phyloP scores from a whole-genome alignment of 2,113 vertebrate species.

The Macquaria australasica region DNA sequence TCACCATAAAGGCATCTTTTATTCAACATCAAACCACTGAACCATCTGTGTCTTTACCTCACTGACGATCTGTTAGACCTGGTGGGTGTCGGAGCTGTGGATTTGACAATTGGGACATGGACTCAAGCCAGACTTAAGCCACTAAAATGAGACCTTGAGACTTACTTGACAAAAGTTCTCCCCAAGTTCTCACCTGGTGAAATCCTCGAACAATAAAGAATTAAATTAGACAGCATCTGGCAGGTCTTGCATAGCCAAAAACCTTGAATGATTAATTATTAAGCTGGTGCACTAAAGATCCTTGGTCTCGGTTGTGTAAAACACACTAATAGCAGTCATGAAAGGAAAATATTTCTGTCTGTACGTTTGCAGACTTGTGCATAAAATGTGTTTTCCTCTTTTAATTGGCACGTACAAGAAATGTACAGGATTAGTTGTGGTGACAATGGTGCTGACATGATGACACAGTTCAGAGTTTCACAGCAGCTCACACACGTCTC shows the following conservation, averaged over 20 bases:
- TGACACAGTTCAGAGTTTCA: conserved; percentile 6
- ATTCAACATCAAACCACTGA: conserved; percentile 22
- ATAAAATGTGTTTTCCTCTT: too few species aligned
- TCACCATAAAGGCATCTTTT: conserved; percentile 5
- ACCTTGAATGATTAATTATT: not conserved
- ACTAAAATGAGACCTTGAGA: not conserved
- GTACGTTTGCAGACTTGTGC: not conserved
- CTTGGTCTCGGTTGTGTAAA: too few species aligned
- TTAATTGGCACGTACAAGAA: conserved; percentile 18
- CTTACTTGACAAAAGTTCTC: not conserved
- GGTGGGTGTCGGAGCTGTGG: not conserved
- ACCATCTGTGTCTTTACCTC: not conserved
- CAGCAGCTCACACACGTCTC: not conserved
- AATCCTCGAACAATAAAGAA: not conserved
- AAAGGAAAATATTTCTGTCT: not conserved
- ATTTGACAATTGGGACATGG: not conserved
- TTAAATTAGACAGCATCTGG: not conserved
- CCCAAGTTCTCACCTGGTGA: not conserved
- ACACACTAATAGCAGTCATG: not conserved
- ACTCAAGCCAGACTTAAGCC: not conserved
- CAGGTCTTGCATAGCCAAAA: not conserved
- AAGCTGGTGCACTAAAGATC: too few species aligned
- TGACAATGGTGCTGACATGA: not conserved
- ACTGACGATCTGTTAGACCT: not conserved
- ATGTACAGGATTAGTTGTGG: not conserved